Conservation (phyloP, 2,797 vertebrate genomes). For the Nyctibius grandis region DNA sequence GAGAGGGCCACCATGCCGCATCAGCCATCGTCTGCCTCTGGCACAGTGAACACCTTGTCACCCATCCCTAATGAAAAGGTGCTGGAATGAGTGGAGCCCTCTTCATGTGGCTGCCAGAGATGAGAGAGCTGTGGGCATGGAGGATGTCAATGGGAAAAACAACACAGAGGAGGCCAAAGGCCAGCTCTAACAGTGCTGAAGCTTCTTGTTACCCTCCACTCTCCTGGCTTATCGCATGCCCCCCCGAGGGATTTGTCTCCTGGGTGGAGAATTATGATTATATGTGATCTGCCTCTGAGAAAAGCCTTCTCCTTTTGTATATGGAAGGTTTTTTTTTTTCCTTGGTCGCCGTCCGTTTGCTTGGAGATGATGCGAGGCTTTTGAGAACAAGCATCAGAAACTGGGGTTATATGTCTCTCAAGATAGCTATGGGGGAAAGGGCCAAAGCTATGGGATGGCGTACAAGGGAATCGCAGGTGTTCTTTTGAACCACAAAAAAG, state of each 20-base stretch:
- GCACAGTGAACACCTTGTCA: background rate
- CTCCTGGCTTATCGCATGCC: background rate
- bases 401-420: background rate
- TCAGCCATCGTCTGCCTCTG: fast-evolving
- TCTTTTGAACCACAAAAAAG: background rate
- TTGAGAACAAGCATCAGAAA: background rate
- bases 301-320: background rate
- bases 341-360: background rate
- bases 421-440: background rate
- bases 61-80: background rate
- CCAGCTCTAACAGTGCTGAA: background rate
- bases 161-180: background rate
- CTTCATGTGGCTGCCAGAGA: background rate
- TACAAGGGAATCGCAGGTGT: background rate
- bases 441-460: background rate
- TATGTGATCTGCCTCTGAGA: background rate
- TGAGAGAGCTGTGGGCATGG: background rate
- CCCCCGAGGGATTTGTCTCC: background rate
- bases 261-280: background rate
- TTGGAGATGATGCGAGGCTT: background rate
- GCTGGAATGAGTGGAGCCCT: background rate
- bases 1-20: background rate
- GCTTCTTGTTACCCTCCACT: background rate
- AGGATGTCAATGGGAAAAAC: background rate
- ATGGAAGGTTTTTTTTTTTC: background rate